Conservation (phyloP, 2,113 vertebrate species). For the Promerops cafer region DNA sequence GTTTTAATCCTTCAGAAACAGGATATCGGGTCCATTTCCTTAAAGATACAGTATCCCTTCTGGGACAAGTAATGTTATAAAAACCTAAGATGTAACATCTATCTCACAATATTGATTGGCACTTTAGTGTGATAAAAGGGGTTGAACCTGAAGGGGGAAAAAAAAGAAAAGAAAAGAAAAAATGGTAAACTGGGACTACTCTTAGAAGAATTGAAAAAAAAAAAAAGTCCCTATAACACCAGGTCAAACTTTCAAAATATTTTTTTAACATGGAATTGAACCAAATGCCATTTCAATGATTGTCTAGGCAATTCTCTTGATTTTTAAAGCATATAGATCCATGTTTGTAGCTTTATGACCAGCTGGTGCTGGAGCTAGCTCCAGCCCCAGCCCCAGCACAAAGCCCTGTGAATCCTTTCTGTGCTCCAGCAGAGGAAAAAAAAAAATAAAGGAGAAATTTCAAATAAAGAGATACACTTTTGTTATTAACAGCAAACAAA, state of each 20-base stretch:
- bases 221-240: conserved; percentile 24
- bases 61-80: conserved; percentile 79
- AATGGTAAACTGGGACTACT: conserved; percentile 64
- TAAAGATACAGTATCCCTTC: conserved; percentile 85
- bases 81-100: conserved; percentile 80
- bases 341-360: neutral
- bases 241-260: conserved; percentile 51
- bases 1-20: conserved; percentile 85
- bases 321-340: neutral
- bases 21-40: conserved; percentile 83
- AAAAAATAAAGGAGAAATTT: neutral
- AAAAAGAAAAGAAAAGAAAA: neutral
- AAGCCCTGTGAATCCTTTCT: neutral
- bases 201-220: conserved; percentile 60
- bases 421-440: neutral
- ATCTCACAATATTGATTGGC: conserved; percentile 78
- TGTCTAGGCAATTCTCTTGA: neutral
- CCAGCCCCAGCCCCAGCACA: neutral
- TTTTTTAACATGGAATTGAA: neutral
- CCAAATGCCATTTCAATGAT: conserved; percentile 37
- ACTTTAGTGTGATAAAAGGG: conserved; percentile 80
- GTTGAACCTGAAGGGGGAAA: conserved; percentile 75
- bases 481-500: conserved; percentile 39
- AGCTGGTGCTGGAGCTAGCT: neutral
- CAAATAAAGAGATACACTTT: neutral